Percentiles rank a stretch among this genome's conserved stretches.
Conservation (phyloP, 92 coral and sea anemone species). For the Porites evermanni region DNA sequence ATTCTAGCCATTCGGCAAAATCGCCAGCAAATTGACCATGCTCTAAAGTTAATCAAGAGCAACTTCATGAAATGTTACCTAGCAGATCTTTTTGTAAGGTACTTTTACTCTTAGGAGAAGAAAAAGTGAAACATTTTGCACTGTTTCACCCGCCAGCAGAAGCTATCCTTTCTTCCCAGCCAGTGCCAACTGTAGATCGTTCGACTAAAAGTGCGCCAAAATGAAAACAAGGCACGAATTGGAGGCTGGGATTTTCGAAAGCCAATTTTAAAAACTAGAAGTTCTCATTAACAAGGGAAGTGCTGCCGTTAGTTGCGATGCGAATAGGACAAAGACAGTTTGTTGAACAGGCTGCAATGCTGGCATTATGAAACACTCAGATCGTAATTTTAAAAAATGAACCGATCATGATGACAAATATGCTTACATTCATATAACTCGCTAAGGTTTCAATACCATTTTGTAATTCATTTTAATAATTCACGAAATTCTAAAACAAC, state of each 20-base stretch:
- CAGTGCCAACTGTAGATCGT: neutral
- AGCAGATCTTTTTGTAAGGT: neutral
- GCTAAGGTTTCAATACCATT: no score
- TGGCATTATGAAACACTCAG: no score
- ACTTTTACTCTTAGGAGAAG: constrained; percentile 4
- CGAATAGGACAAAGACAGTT: no score
- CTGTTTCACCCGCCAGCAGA: neutral
- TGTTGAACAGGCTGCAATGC: no score
- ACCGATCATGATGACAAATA: no score
- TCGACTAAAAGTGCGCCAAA: neutral
- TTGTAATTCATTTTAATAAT: no score
- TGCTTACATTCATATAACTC: no score
- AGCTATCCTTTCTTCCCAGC: neutral
- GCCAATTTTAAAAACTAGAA: constrained; percentile 4
- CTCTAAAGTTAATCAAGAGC: neutral
- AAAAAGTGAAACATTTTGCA: neutral
- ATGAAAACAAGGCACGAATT: constrained; percentile 6
- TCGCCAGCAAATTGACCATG: neutral
- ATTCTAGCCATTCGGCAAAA: neutral
- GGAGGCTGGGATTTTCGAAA: constrained; percentile 23
- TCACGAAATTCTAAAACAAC: no score
- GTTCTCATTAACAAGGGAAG: no score
- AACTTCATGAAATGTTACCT: neutral
- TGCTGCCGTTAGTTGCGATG: no score
- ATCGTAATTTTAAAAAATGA: no score